Evolutionary conservation across 2,888 invertebrate species (phyloP).

Genomic region (Mesoligia furuncula): DNA sequence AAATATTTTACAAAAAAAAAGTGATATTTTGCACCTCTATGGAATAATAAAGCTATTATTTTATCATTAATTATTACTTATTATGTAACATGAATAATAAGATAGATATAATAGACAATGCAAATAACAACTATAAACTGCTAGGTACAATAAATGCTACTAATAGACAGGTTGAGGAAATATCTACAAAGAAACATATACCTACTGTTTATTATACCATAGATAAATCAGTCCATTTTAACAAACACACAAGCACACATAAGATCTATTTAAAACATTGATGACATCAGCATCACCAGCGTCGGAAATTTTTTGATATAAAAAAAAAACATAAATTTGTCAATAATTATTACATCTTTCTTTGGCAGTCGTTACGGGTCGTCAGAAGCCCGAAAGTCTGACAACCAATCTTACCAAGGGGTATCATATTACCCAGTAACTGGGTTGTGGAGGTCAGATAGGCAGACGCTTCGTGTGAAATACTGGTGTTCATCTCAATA

Average conservation of each 20-base stretch:
- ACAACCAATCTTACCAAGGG: no score
- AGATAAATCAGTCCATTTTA: not conserved
- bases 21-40: not conserved
- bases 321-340: not conserved
- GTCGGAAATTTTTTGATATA: no score
- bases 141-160: not conserved
- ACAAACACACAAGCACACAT: not conserved
- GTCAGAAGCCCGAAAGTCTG: no score
- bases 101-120: not conserved
- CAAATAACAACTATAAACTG: not conserved
- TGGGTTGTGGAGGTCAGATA: no score
- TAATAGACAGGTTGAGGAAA: conserved; percentile 24
- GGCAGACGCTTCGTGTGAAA: no score
- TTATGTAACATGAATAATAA: not conserved
- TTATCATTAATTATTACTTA: not conserved
- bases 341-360: no score
- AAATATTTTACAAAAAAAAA: not conserved
- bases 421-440: no score
- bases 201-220: not conserved
- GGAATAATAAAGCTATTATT: not conserved
- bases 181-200: conserved; percentile 1
- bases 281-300: conserved; percentile 17
- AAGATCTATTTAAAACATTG: not conserved
- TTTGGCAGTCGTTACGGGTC: no score
- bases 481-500: no score